Base-by-base conservation (phyloP, 2,888 invertebrate species). In the Physocephala rufipes region DNA sequence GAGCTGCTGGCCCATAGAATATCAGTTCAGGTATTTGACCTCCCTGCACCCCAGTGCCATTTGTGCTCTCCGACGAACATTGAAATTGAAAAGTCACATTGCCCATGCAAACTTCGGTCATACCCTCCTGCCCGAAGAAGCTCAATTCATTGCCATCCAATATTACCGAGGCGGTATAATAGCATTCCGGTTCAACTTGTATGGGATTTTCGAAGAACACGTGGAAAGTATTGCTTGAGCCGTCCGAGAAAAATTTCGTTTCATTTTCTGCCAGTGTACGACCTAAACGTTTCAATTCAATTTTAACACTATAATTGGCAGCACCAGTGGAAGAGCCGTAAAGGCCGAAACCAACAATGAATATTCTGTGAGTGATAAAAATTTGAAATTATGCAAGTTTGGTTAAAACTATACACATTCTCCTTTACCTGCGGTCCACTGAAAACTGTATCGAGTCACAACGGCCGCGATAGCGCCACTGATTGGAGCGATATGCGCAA, bases 401-500 rank as follows among this genome's bases (percentile, higher is more conserved):
- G 2, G 58, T 9, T 36, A 36, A 36, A 15, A 15, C 12, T 53
- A 24, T 12, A 15, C 16, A 3, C 16, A 24, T 19, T 21, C 26
- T 21, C 1, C 16, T 75, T 63, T 47, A 82, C 82, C 82, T 90
- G 75, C 95, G 93, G 86, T 98, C 97, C 1, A 97, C 97, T 77
- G 95, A 95, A 87, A 98, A 98, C 84, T 97, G 97, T 84, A 98
- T 97, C 71, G 96, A 96, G 85, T 98, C 98, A 84, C 97, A 97
- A 68, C 97, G 90, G 1, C 97, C 97, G 78, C 98, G 90, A 85
- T 98, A 98, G 70, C 97, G 91, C 97, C 98, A 98, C 85, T 98
- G 97, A 83, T 97, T 98, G 81, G 95, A 95, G 78, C 97, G 91
- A 86, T 97, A 97, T 4, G 97, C 97, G 81, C 96, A 96, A 13